Evolutionary conservation across 1,140 invertebrate species (phyloP), one percentile per base, ranked within the genome.

Genomic region (Cyphomyrmex costatus): DNA sequence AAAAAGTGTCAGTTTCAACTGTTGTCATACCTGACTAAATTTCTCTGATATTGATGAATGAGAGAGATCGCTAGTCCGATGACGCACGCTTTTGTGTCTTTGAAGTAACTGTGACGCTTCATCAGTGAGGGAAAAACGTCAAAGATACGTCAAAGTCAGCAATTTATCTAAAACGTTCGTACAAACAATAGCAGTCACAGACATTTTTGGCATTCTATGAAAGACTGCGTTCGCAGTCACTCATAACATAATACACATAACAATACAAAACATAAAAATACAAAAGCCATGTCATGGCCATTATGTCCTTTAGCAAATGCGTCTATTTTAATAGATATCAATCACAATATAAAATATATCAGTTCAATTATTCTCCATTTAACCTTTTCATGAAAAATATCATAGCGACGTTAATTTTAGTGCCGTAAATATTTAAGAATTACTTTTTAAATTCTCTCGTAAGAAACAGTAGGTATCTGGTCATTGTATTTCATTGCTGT

Each of bases 341-440:
- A n/a, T 42, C 30, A n/a, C n/a, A 19, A 79, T 24, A 5, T 51
- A 66, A 66, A 66, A 36, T 65, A 46, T 21, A 27, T 19, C 14
- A 1, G 0, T 6, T 1, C 21, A 33, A 53, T 79, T 68, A 79
- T 33, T 36, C 0, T 66, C 24, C 1, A 14, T 0, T 51, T 33
- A 51, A 77, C 1, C 12, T 36, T 6, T 6, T 42, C 14, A 16
- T 58, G 0, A 19, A n/a, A 2, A 42, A 19, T 63, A 63, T 63
- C 53, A 4, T 14, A 6, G 36, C 16, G 12, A 30, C 5, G 16
- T 8, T 63, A 78, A 65, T 66, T 65, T 42, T 46, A 63, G 24
- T 30, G n/a, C 3, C 7, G 46, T 66, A 80, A 80, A 80, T 70
- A 80, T 80, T 68, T 33, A 65, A 79, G 5, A 53, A 53, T 46